Percentiles rank a stretch among this genome's conserved stretches.
phyloP scores from a whole-genome alignment of 2,113 vertebrate species.

The Plectropomus leopardus region DNA sequence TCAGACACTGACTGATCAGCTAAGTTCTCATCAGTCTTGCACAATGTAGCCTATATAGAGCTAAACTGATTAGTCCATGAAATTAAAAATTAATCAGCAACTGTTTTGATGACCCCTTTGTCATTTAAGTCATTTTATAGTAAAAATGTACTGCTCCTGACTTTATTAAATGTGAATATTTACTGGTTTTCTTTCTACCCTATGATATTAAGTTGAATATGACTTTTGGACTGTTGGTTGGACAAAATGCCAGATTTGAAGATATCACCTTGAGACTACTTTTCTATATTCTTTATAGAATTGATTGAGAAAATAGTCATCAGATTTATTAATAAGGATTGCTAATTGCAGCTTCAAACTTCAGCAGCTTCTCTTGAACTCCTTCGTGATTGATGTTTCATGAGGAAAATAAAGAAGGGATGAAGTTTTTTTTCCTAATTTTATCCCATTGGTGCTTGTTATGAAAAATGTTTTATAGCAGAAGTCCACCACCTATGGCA shows the following conservation, averaged over 20 bases:
- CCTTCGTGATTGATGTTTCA: no score
- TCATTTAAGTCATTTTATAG: not conserved
- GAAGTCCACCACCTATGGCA: no score
- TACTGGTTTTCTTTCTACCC: not conserved
- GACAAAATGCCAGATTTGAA: not conserved
- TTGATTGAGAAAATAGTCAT: not conserved
- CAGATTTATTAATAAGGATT: not conserved
- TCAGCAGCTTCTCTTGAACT: no score
- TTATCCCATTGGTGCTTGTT: no score
- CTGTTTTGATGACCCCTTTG: constrained; percentile 5
- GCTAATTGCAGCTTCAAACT: no score
- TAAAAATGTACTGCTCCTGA: not conserved
- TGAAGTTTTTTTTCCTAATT: no score
- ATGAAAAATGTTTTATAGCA: no score
- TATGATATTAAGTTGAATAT: not conserved
- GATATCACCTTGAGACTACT: no score
- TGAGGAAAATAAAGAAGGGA: no score
- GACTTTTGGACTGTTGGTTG: not conserved
- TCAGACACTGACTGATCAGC: constrained; percentile 32
- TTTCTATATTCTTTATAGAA: not conserved
- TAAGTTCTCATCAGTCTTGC: constrained; percentile 26
- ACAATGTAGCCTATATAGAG: not conserved
- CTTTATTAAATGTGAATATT: not conserved
- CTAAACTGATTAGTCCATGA: constrained; percentile 7
- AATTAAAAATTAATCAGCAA: constrained; percentile 19